Base-by-base conservation (phyloP, 2,888 invertebrate genomes). In the Dascillus cervinus region DNA sequence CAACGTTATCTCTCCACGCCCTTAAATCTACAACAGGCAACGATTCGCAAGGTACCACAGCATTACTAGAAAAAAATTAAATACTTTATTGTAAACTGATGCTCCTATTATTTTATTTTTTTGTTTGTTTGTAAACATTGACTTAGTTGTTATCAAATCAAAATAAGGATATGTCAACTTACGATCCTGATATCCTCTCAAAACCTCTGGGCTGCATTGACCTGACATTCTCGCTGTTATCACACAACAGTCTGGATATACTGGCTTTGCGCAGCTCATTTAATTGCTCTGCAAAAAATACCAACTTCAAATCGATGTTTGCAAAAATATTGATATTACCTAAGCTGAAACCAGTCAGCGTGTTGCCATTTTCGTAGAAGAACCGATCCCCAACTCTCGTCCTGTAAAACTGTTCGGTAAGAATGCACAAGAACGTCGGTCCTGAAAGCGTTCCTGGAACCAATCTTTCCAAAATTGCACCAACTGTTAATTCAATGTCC, bases 401-500 rank as follows among this genome's bases (percentile, higher is more conserved):
- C 42, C 86, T 73, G 56, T 78, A 83, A 67, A 92, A 92, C 65
- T 92, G 91, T 55, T 85, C 86, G 0, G 83, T 82, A 3, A 92
- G 66, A 43, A 94, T 82, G 56, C 91, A 91, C 2, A 88, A 72
- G 71, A 84, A 90, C 0, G 91, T 90, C 1, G 91, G 91, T 0
- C 94, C 92, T 0, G 83, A 73, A 25, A 84, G 69, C 0, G 89
- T 78, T 1, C 83, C 88, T 0, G 77, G 75, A 1, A 88, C 80
- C 34, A 81, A 79, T 1, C 65, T 64, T 62, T 94, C 94, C 28
- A 90, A 58, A 0, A 88, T 77, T 1, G 83, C 91, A 1, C 82
- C 94, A 4, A 90, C 84, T 8, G 85, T 86, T 32, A 92, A 60
- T 48, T 94, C 92, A 1, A 94, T 82, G 59, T 92, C 91, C 31